Evolutionary conservation across 2,888 invertebrate genomes (phyloP).

Genomic region (Aquatica leii): DNA sequence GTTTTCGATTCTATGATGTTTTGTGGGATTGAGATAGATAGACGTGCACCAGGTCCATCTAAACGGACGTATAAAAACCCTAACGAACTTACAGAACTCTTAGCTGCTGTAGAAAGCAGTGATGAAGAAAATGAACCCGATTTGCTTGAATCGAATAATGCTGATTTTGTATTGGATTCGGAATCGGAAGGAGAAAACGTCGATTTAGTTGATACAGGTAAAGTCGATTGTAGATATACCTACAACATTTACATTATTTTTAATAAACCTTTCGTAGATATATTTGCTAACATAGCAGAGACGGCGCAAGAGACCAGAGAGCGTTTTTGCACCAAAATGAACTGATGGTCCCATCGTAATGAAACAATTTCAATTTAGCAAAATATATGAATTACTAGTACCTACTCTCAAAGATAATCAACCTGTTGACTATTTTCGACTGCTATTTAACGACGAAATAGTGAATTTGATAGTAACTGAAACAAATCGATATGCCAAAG

Average conservation of each 20-base stretch:
- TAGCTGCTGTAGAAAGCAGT: neutral
- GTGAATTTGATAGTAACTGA: no score
- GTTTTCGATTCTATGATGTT: neutral
- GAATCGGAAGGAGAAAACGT: neutral
- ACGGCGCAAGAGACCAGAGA: neutral
- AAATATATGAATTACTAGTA: neutral
- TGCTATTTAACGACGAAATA: neutral
- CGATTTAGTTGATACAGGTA: constrained; percentile 1
- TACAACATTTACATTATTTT: constrained; percentile 1
- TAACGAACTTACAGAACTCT: neutral
- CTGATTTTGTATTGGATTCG: neutral
- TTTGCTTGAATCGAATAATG: neutral
- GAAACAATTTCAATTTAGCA: no score
- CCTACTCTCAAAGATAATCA: neutral
- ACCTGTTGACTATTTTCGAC: neutral
- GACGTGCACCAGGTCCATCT: neutral
- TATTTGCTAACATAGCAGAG: constrained; percentile 1
- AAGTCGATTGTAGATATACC: constrained; percentile 3
- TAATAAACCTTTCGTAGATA: constrained; percentile 2
- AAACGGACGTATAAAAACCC: neutral
- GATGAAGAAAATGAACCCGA: neutral
- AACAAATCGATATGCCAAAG: no score
- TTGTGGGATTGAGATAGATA: neutral
- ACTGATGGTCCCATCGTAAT: neutral
- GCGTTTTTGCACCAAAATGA: neutral